Base-by-base conservation (phyloP, 2,797 vertebrate genomes). In the Mormyrops attenuatus region DNA sequence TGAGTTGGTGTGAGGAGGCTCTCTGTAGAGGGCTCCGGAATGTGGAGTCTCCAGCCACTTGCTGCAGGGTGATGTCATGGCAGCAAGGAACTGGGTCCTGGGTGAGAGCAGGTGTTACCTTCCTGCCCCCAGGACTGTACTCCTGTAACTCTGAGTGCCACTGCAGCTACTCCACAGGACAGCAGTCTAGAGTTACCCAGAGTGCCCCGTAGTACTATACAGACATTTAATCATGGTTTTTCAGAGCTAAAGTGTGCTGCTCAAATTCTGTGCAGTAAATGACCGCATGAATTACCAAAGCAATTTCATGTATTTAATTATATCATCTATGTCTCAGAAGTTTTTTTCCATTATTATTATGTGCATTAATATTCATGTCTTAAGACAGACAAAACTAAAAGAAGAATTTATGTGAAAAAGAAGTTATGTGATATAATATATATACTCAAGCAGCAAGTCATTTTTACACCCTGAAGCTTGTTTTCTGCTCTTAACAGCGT, bases 391-490 rank as follows among this genome's bases (percentile, higher is more conserved):
- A 47, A 82, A 49, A 4, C 0, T n/a, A n/a, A 7, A n/a, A n/a
- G n/a, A n/a, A n/a, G n/a, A n/a, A n/a, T n/a, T n/a, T n/a, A n/a
- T n/a, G n/a, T n/a, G n/a, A n/a, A n/a, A n/a, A n/a, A n/a, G n/a
- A n/a, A n/a, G 5, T n/a, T 57, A 6, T 57, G 17, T 57, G 55
- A 57, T 57, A 57, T 57, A n/a, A 50, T 22, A 5, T 84, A 49
- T 38, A 41, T 22, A 20, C 17, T 44, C 6, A n/a, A n/a, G n/a
- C 17, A 49, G 73, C 13, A 80, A 80, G 73, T 44, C 17, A 38
- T 85, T 85, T 85, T 85, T 52, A 89, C 30, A 57, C 57, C 57
- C 57, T 53, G 63, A 44, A 87, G 84, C 26, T 11, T 66, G 82
- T 89, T 66, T 86, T 77, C 63, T 77, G 6, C 38, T 53, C 50